Conservation (phyloP, 2,888 invertebrate genomes). For the Fabriciana adippe region DNA sequence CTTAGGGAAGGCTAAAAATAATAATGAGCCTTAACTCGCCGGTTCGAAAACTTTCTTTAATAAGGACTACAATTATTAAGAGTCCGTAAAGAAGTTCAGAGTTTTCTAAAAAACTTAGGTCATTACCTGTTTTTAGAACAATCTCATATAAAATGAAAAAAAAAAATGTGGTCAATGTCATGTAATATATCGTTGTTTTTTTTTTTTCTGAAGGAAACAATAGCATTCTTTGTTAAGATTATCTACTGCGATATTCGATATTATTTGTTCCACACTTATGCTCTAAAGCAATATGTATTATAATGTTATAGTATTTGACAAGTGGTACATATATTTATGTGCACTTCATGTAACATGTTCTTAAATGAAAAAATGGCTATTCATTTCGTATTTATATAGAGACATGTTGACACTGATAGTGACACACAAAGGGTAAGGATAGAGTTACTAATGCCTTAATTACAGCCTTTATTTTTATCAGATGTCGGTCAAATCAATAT, state of each 20-base stretch:
- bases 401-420: constrained; percentile 30
- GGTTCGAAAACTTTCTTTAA: constrained; percentile 15
- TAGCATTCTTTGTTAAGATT: too few species aligned
- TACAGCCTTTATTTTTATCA: background rate
- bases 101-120: background rate
- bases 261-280: too few species aligned
- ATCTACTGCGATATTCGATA: too few species aligned
- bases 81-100: background rate
- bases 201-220: too few species aligned
- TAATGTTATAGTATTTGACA: too few species aligned
- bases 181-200: too few species aligned
- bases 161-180: too few species aligned
- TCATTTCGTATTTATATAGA: constrained; percentile 13
- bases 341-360: too few species aligned
- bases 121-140: background rate
- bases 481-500: background rate
- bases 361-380: constrained; percentile 11
- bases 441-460: constrained; percentile 5
- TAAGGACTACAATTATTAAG: constrained; percentile 22
- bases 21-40: constrained; percentile 21
- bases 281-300: too few species aligned
- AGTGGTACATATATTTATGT: too few species aligned
- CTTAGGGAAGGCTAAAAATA: constrained; percentile 2
- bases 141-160: too few species aligned
- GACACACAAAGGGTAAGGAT: constrained; percentile 20